phyloP scores from a whole-genome alignment of 2,797 vertebrate species.

The Typhlichthys subterraneus region DNA sequence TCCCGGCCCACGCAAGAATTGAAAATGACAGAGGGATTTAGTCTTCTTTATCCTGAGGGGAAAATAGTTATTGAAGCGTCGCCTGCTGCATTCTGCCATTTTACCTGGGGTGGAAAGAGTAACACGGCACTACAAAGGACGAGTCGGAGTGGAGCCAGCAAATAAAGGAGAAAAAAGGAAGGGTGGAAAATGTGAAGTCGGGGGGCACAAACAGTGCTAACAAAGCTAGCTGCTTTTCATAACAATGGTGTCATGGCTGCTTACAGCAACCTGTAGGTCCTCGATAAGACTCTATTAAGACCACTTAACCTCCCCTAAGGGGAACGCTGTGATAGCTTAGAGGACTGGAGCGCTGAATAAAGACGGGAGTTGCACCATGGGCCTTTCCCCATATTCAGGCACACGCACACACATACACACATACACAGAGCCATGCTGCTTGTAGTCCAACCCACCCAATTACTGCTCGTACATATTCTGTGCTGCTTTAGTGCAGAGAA shows the following conservation, averaged over 20 bases:
- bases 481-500: constrained; percentile 69
- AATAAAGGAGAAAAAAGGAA: constrained; percentile 67
- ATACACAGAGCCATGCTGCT: constrained; percentile 29
- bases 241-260: constrained; percentile 79
- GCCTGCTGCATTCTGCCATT: constrained; percentile 70
- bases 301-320: constrained; percentile 72
- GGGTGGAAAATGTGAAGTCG: constrained; percentile 58
- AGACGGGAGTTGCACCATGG: constrained; percentile 33
- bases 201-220: constrained; percentile 72
- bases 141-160: constrained; percentile 42
- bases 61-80: constrained; percentile 80
- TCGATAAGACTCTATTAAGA: constrained; percentile 81
- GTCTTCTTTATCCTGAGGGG: constrained; percentile 81
- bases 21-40: constrained; percentile 83
- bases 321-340: constrained; percentile 63
- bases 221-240: constrained; percentile 82
- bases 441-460: constrained; percentile 78
- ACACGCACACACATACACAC: constrained; percentile 31
- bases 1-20: constrained; percentile 73
- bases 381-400: constrained; percentile 69
- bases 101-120: constrained; percentile 74
- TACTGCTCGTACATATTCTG: constrained; percentile 76
- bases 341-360: constrained; percentile 41
- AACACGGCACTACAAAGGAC: constrained; percentile 73
- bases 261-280: constrained; percentile 82